Conservation (phyloP, 2,888 invertebrate genomes). For the Tinea pellionella region DNA sequence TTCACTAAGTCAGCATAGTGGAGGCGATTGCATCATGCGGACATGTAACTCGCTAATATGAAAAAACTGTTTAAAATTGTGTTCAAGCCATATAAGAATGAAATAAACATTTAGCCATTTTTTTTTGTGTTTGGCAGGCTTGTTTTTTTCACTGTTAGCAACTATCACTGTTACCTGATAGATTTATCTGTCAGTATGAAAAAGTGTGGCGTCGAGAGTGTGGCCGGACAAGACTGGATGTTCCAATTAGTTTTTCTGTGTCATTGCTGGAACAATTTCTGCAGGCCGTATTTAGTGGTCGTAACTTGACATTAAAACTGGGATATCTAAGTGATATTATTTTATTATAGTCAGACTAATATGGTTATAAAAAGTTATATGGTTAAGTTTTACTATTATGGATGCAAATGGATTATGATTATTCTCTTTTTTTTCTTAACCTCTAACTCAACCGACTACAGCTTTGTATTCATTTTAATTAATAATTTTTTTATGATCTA, state of each 20-base stretch:
- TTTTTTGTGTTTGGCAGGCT: too few species aligned
- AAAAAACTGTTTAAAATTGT: too few species aligned
- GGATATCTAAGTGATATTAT: background rate
- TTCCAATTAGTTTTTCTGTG: conserved; percentile 16
- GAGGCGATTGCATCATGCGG: too few species aligned
- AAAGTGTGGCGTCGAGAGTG: background rate
- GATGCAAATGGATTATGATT: background rate
- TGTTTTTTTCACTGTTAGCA: too few species aligned
- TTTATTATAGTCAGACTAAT: conserved; percentile 4
- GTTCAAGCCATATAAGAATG: too few species aligned
- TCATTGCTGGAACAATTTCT: conserved; percentile 9
- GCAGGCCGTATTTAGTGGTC: background rate
- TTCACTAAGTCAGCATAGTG: too few species aligned
- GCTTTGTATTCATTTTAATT: background rate
- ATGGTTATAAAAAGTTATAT: background rate
- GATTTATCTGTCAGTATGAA: conserved; percentile 9
- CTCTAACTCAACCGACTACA: background rate
- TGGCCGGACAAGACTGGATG: conserved; percentile 8
- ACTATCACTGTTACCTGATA: background rate
- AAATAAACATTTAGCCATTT: too few species aligned
- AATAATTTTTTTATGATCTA: too few species aligned
- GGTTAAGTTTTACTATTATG: background rate
- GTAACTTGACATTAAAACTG: background rate
- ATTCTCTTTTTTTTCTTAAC: background rate
- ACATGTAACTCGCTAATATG: too few species aligned